These are phyloP conservation scores for Bilobella aurantiaca DNA, from an alignment of 1,140 invertebrate genomes.

Conservation along the genomic window DNA sequence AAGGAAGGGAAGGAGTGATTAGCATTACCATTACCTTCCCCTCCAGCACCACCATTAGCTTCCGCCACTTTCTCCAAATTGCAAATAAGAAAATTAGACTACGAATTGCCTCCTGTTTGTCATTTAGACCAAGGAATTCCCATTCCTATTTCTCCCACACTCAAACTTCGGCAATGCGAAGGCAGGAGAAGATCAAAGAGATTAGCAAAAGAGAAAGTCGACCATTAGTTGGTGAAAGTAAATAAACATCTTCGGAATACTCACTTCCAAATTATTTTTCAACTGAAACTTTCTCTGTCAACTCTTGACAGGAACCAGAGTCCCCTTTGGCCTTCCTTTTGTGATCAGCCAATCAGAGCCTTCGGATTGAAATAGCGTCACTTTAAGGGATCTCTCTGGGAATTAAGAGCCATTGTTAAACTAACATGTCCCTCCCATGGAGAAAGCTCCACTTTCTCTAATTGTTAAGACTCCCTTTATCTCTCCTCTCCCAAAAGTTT, in stretches of 20 bases:
- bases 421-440: too few species aligned
- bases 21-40: background rate
- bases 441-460: background rate
- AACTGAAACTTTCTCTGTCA: too few species aligned
- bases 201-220: too few species aligned
- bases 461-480: too few species aligned
- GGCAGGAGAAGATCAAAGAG: background rate
- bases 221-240: too few species aligned
- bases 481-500: background rate
- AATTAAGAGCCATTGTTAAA: background rate
- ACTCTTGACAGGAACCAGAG: too few species aligned
- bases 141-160: background rate
- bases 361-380: background rate
- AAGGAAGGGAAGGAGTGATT: background rate
- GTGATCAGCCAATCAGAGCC: background rate
- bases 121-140: background rate
- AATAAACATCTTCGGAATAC: background rate
- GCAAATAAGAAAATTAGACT: constrained; percentile 1
- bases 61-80: too few species aligned
- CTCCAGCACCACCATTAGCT: background rate
- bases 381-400: background rate
- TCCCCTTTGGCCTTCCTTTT: background rate
- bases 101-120: background rate
- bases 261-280: background rate
- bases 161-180: background rate